phyloP scores from a whole-genome alignment of 1,140 invertebrate genomes.

The Wiebesia pumilae region DNA sequence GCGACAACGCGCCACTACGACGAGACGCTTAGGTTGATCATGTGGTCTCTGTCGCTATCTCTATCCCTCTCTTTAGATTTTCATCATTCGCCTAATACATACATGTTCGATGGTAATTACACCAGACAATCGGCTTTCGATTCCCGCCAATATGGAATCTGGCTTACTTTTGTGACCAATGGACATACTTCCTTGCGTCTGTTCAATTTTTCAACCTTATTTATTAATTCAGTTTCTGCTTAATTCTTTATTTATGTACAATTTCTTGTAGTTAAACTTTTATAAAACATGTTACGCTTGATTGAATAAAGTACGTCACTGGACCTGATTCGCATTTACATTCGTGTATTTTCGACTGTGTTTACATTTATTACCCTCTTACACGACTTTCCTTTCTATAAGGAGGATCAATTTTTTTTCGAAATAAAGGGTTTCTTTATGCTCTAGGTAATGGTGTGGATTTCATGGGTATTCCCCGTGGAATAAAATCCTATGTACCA shows the following conservation, averaged over 20 bases:
- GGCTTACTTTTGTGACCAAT: not conserved
- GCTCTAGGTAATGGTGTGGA: not conserved
- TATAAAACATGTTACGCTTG: no score
- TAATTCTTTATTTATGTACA: no score
- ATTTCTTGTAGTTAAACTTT: no score
- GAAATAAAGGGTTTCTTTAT: not conserved
- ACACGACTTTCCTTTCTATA: not conserved
- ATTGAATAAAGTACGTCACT: not conserved
- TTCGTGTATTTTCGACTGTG: not conserved
- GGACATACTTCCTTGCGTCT: no score
- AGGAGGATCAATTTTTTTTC: not conserved
- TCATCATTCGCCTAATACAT: constrained; percentile 55
- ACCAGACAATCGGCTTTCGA: not conserved
- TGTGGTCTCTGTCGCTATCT: not conserved
- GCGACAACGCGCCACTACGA: not conserved
- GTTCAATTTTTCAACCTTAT: not conserved
- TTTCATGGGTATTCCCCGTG: not conserved
- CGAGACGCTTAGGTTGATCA: not conserved
- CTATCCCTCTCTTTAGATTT: not conserved
- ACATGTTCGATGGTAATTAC: constrained; percentile 1
- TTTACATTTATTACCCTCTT: not conserved
- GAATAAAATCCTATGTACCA: not conserved
- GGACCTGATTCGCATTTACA: not conserved
- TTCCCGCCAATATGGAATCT: not conserved
- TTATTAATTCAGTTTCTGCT: no score